Conservation (phyloP, 2,797 vertebrate genomes). For the Parotocinclus haroldoi region DNA sequence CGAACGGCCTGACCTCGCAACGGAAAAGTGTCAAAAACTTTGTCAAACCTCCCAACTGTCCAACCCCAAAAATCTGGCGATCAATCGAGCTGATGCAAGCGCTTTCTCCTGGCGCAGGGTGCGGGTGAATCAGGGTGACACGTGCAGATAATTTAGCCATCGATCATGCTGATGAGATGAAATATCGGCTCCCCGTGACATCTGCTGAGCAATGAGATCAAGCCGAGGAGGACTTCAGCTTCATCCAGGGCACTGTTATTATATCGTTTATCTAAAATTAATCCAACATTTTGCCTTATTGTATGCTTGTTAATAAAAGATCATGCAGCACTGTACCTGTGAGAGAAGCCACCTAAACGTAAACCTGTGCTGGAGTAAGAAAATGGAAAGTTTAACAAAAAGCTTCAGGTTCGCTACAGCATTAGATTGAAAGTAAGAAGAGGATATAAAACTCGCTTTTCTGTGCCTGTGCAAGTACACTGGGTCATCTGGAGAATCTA, state of each 20-base stretch:
- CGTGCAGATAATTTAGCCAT: conserved; percentile 73
- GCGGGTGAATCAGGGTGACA: conserved; percentile 59
- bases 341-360: too few species aligned
- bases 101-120: conserved; percentile 60
- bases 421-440: too few species aligned
- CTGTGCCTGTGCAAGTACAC: too few species aligned
- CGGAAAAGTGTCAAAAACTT: conserved; percentile 76
- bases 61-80: conserved; percentile 62
- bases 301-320: too few species aligned
- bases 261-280: not conserved
- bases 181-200: conserved; percentile 75
- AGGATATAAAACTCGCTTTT: too few species aligned
- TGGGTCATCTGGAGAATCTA: too few species aligned
- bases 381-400: too few species aligned
- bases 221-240: conserved; percentile 67
- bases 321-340: too few species aligned
- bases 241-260: conserved; percentile 46
- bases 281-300: too few species aligned
- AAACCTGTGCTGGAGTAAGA: too few species aligned
- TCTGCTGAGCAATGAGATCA: conserved; percentile 71
- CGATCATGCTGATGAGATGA: conserved; percentile 73
- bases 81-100: conserved; percentile 74
- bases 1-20: conserved; percentile 64
- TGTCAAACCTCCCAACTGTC: conserved; percentile 67
- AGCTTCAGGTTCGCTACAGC: too few species aligned